phyloP scores from a whole-genome alignment of 2,888 invertebrate species.

The Priocnemis perturbator region DNA sequence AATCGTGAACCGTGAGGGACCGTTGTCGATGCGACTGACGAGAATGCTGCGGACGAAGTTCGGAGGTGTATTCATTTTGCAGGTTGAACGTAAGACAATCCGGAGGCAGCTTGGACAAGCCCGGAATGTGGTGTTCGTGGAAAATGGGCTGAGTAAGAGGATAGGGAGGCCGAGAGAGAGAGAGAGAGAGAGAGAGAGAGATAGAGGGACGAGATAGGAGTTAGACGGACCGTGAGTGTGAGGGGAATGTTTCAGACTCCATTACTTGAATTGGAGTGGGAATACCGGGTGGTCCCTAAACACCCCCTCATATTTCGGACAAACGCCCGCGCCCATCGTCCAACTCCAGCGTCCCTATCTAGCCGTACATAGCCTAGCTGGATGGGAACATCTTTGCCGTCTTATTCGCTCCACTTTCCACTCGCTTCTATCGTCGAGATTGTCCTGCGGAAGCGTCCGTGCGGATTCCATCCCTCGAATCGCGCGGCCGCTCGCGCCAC shows the following conservation, averaged over 20 bases:
- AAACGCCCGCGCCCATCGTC: slow-evolving; percentile 54
- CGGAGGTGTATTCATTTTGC: slow-evolving; percentile 26
- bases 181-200: not conserved
- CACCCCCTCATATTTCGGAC: slow-evolving; percentile 68
- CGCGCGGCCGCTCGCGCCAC: no score
- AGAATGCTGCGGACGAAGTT: no score
- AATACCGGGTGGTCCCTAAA: slow-evolving; percentile 67
- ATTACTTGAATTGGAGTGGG: slow-evolving; percentile 73
- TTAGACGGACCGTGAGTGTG: slow-evolving; percentile 35
- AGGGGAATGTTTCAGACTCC: slow-evolving; percentile 70
- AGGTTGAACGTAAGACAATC: slow-evolving; percentile 15
- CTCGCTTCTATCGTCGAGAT: slow-evolving; percentile 3
- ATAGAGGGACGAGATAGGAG: slow-evolving; percentile 23
- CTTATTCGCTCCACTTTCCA: slow-evolving; percentile 6
- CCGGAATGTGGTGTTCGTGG: slow-evolving; percentile 5
- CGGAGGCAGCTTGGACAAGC: slow-evolving; percentile 20
- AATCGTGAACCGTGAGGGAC: no score
- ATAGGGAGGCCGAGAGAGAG: not conserved
- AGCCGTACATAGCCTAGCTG: not conserved
- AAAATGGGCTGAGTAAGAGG: slow-evolving; percentile 13
- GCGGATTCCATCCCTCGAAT: no score
- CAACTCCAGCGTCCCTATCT: slow-evolving; percentile 4
- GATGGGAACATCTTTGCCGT: not conserved
- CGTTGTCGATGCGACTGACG: no score
- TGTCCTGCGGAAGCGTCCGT: not conserved